Conservation (phyloP, 2,888 invertebrate genomes). For the Coelogynopora nodosa region DNA sequence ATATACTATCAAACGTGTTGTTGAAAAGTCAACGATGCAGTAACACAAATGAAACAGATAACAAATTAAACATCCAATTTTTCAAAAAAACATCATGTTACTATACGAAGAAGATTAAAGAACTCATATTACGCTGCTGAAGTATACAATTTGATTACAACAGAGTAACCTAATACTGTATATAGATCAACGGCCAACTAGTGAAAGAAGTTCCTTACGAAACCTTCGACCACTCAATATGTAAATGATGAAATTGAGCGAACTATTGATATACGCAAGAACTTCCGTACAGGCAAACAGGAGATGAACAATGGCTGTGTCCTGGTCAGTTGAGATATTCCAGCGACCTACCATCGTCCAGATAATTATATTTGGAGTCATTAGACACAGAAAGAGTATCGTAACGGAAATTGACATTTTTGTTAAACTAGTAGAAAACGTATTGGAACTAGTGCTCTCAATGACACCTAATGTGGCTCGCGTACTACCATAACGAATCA, state of each 20-base stretch:
- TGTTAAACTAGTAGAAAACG: background rate
- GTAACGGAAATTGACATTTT: background rate
- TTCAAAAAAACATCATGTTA: no score
- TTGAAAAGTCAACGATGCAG: no score
- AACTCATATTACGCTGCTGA: no score
- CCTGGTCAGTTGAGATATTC: background rate
- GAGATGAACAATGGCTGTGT: background rate
- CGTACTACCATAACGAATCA: background rate
- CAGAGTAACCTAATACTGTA: no score
- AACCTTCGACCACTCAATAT: conserved; percentile 1
- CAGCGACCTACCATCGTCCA: background rate
- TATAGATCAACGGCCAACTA: background rate
- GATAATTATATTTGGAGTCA: background rate
- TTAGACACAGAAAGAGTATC: background rate
- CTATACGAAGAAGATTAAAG: no score
- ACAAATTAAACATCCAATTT: no score
- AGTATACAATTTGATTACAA: no score
- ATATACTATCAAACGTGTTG: no score
- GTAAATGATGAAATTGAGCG: conserved; percentile 12
- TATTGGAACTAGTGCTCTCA: background rate
- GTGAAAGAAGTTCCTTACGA: background rate
- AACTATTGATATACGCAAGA: background rate
- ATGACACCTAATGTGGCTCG: background rate
- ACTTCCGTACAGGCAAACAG: background rate
- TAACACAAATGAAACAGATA: no score